Evolutionary conservation across 2,797 vertebrate genomes (phyloP), one percentile per base, ranked within the genome.

Genomic region (Delichon dasypus): DNA sequence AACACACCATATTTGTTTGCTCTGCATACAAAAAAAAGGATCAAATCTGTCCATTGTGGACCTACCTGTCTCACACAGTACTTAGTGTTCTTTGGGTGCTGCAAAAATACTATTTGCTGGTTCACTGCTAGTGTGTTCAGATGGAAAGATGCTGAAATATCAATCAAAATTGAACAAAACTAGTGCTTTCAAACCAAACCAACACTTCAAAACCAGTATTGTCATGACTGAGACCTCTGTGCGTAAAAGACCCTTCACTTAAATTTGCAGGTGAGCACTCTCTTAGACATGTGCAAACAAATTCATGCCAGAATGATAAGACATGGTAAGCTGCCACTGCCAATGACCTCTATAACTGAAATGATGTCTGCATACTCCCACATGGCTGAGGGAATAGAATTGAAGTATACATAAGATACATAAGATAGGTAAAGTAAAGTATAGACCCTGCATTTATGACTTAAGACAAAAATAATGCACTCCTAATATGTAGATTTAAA

Each of bases 61-160:
- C 21, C 23, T 66, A 16, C 34, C 34, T 70, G 25, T 70, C 55
- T 50, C 48, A 48, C 26, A 53, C 0, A 71, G 36, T 27, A 11
- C 10, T 72, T 87, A 30, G 8, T 45, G 27, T 89, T 29, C 66
- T 88, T 71, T 66, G 13, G 21, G 26, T 60, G 32, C 36, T 86
- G 70, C 36, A 94, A 75, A 88, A 88, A 71, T 78, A 40, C 44
- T 76, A 64, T 91, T 95, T 96, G 2, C 40, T 94, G 82, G 62
- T 93, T 90, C 73, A 45, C 18, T 88, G 58, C 40, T 51, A 76
- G 66, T 55, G 54, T 88, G 15, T 84, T 94, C 70, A 76, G n/a
- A 62, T 73, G 73, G 70, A 93, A 88, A 34, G 15, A n/a, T 45
- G 26, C 13, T 93, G 83, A 95, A 95, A 92, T 66, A 86, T 12